phyloP scores from a whole-genome alignment of 2,888 invertebrate genomes.

The Taphrorychus bicolor region DNA sequence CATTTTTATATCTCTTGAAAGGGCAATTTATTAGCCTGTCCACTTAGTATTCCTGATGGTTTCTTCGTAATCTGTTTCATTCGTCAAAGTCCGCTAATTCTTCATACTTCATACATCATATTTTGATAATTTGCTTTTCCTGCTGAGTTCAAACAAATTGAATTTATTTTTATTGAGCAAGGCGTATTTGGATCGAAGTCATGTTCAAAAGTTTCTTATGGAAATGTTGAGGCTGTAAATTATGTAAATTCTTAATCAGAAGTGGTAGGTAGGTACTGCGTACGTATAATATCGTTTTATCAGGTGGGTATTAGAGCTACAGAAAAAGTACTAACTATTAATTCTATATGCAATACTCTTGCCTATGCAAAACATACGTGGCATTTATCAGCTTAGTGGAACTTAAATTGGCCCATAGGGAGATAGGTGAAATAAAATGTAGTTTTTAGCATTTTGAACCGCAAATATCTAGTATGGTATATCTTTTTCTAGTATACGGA shows the following conservation, averaged over 20 bases:
- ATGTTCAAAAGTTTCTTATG: too few species aligned
- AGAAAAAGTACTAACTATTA: too few species aligned
- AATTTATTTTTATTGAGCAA: too few species aligned
- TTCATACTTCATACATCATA: not conserved
- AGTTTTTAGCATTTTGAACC: not conserved
- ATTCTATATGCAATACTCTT: too few species aligned
- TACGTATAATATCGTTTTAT: too few species aligned
- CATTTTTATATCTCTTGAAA: not conserved
- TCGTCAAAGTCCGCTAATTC: not conserved
- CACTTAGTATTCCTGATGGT: not conserved
- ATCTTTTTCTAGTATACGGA: not conserved
- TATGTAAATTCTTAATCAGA: too few species aligned
- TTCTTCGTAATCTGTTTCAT: not conserved
- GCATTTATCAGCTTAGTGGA: not conserved
- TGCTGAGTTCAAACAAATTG: too few species aligned
- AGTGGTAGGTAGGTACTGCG: too few species aligned
- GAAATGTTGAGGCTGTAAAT: not conserved
- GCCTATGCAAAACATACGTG: not conserved
- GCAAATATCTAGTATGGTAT: not conserved
- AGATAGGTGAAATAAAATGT: not conserved
- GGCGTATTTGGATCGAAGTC: too few species aligned
- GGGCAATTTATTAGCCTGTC: not conserved
- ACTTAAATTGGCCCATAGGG: not conserved
- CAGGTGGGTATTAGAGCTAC: too few species aligned
- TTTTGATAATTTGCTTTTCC: not conserved